phyloP scores from a whole-genome alignment of 2,797 vertebrate genomes.

The Notolabrus celidotus region DNA sequence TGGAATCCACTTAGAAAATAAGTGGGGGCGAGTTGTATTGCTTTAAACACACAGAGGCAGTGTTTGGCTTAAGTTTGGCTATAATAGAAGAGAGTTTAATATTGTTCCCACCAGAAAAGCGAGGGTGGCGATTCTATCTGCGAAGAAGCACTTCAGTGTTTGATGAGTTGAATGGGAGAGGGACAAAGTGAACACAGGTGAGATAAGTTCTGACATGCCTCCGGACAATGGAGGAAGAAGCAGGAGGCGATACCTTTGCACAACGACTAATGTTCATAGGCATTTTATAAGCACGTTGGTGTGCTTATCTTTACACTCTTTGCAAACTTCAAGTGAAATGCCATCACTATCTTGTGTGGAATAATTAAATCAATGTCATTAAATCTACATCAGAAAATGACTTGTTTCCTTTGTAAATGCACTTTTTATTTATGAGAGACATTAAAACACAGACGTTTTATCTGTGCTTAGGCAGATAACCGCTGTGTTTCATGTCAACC shows the following conservation, averaged over 20 bases:
- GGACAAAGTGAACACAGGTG: conserved; percentile 40
- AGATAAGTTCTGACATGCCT: conserved; percentile 50
- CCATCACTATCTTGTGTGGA: not conserved
- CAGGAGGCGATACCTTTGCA: conserved; percentile 21
- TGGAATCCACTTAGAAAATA: conserved; percentile 13
- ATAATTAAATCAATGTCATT: conserved; percentile 11
- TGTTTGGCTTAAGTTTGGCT: conserved; percentile 15
- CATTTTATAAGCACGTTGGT: conserved; percentile 9
- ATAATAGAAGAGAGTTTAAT: conserved; percentile 25
- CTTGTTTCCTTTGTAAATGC: not conserved
- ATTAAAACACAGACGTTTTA: conserved; percentile 23
- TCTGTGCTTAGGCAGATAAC: conserved; percentile 12
- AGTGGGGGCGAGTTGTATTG: not conserved
- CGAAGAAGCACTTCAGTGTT: conserved; percentile 27
- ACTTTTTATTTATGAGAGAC: conserved; percentile 1
- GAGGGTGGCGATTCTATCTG: conserved; percentile 36
- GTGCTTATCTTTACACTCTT: not conserved
- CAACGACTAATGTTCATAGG: not conserved
- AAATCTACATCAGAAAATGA: not conserved
- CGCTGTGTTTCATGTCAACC: conserved; percentile 35
- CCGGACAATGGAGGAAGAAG: conserved; percentile 43
- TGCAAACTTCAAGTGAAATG: not conserved
- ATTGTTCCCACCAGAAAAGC: conserved; percentile 31
- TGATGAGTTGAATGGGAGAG: conserved; percentile 24
- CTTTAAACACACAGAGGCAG: not conserved